Percentiles rank a stretch among this genome's conserved stretches.
Evolutionary conservation across 2,888 invertebrate species (phyloP).

Genomic region (Sclerodermus sp.): DNA sequence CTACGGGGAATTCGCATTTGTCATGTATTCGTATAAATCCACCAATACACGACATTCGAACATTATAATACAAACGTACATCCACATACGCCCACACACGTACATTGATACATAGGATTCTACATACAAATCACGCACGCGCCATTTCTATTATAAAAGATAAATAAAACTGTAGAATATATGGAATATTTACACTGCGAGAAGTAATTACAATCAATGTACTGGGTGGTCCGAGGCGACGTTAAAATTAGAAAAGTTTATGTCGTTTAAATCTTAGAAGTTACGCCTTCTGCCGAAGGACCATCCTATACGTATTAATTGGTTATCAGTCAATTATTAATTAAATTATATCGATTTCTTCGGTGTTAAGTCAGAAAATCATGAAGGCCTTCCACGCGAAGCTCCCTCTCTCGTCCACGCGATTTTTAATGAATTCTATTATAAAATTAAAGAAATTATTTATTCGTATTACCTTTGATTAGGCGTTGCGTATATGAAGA

Average conservation of each 20-base stretch:
- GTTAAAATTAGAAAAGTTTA: constrained; percentile 53
- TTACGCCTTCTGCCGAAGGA: constrained; percentile 49
- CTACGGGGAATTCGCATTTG: no score
- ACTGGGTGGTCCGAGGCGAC: constrained; percentile 48
- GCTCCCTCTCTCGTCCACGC: constrained; percentile 9
- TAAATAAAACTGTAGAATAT: constrained; percentile 20
- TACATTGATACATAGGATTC: neutral
- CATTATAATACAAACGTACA: constrained; percentile 28
- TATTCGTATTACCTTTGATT: no score
- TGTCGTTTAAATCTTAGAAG: constrained; percentile 46
- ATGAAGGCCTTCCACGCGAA: constrained; percentile 10
- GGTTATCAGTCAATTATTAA: constrained; percentile 56
- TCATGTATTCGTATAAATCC: no score
- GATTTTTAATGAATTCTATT: neutral
- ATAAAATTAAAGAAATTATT: no score
- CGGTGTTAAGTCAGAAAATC: constrained; percentile 31
- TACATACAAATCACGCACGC: neutral
- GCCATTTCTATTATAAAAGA: constrained; percentile 26
- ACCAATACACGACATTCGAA: no score
- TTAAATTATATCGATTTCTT: constrained; percentile 46
- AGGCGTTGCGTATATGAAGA: no score
- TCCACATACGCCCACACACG: constrained; percentile 3
- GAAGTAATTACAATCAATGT: constrained; percentile 53
- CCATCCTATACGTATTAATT: constrained; percentile 50
- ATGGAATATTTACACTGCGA: constrained; percentile 32